These are phyloP conservation scores for Dolichomitus sp. DNA, from an alignment of 2,888 invertebrate genomes.

Conservation along the genomic window DNA sequence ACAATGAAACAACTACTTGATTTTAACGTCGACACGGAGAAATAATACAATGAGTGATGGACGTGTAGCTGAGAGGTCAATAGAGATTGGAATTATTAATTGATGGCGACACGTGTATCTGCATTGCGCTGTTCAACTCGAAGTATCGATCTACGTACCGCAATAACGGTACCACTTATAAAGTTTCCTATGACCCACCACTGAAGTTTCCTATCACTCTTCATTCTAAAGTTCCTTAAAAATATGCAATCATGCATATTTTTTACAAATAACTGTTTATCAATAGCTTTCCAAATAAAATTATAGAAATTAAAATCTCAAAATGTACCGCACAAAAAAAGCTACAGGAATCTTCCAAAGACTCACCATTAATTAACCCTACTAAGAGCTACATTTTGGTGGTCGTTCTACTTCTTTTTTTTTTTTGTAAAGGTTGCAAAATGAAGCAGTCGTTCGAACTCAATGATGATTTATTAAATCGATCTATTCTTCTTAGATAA, in stretches of 20 bases:
- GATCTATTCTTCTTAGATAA: background rate
- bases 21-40: background rate
- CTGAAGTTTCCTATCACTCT: background rate
- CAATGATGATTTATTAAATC: background rate
- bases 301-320: too few species aligned
- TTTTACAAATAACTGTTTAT: too few species aligned
- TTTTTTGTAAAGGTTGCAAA: too few species aligned
- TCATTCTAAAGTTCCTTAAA: background rate
- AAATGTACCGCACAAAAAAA: too few species aligned
- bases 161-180: background rate
- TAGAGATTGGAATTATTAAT: conserved; percentile 43
- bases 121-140: background rate
- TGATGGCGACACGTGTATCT: conserved; percentile 13
- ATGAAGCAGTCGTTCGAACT: too few species aligned
- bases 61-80: conserved; percentile 6
- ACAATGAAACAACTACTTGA: background rate
- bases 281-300: too few species aligned
- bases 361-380: too few species aligned
- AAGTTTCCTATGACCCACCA: too few species aligned
- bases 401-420: too few species aligned
- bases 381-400: too few species aligned
- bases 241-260: too few species aligned
- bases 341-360: too few species aligned
- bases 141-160: background rate
- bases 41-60: conserved; percentile 19